A percentile compares a stretch with the other conserved stretches of the same genome.
phyloP scores from a whole-genome alignment of 2,113 vertebrate species.

The Toxostoma redivivum region DNA sequence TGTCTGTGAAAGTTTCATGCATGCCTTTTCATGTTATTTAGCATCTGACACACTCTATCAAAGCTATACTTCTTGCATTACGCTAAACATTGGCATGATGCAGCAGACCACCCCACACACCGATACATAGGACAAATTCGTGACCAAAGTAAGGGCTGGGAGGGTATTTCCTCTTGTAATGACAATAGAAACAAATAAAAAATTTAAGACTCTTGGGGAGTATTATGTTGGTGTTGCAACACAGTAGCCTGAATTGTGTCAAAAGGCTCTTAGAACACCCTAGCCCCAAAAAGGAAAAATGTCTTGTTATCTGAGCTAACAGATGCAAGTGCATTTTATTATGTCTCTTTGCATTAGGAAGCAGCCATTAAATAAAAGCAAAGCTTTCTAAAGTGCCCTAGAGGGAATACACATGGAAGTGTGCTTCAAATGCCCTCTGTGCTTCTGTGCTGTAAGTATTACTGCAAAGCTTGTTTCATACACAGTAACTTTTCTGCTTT shows the following conservation, averaged over 20 bases:
- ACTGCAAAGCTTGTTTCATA: neutral
- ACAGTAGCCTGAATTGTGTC: neutral
- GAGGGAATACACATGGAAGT: constrained; percentile 8
- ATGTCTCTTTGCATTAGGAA: constrained; percentile 55
- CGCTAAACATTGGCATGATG: neutral
- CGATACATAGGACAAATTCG: neutral
- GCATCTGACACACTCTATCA: neutral
- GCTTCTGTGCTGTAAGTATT: neutral
- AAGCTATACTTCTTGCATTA: neutral
- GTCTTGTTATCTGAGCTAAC: neutral
- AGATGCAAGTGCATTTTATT: constrained; percentile 37
- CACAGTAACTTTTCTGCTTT: neutral
- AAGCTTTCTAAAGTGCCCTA: constrained; percentile 28
- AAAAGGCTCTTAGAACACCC: neutral
- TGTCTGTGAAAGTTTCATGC: neutral
- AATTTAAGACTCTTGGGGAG: neutral
- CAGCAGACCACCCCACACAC: neutral
- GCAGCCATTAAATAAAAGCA: constrained; percentile 49
- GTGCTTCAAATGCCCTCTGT: neutral
- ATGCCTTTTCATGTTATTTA: neutral
- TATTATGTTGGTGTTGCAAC: neutral
- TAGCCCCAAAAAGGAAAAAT: neutral
- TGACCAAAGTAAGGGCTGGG: neutral
- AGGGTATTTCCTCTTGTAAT: neutral
- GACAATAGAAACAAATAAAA: neutral